Evolutionary conservation across 2,113 vertebrate species (phyloP), one percentile per base, ranked within the genome.

Genomic region (Lanius collurio): DNA sequence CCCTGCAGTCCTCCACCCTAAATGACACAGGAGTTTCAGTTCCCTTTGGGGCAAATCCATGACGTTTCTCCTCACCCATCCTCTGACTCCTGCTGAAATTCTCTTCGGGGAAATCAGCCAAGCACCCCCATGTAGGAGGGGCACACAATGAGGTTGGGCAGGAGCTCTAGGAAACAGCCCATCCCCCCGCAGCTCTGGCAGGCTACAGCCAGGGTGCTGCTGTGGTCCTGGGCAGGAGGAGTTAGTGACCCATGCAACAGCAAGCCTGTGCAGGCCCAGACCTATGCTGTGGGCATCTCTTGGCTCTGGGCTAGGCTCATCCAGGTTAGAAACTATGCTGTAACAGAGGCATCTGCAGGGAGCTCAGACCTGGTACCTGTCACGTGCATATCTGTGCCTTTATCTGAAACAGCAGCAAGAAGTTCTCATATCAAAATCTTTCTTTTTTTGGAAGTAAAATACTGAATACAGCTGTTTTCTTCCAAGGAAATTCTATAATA

Each of bases 61-160:
- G 2, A 65, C 1, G 0, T 63, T 71, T 86, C n/a, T 30, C n/a
- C n/a, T 65, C 52, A 52, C n/a, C 24, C 46, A 15, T 28, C 49
- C 37, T 56, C 56, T 44, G 59, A 62, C 23, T 18, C 4, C 15
- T 30, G 24, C 2, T 81, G 47, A 74, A 81, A 69, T 77, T 93
- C 37, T 46, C 24, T 57, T 16, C 0, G 4, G 56, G 70, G 78
- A 96, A 87, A 64, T 78, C 24, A 47, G 28, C 35, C 10, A 19
- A 41, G 19, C 0, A 3, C 19, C 22, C 27, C 30, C 0, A 0
- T 15, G 47, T 19, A 5, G 22, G 17, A 11, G 37, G 13, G 33
- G 20, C 14, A 39, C 17, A 20, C 6, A 50, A 39, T 33, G 57
- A 44, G 12, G 0, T n/a, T 0, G 1, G 62, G 24, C 46, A 56